A percentile compares a stretch with the other conserved stretches of the same genome.
Conservation (phyloP, 2,113 vertebrate genomes). For the Falco punctatus region DNA sequence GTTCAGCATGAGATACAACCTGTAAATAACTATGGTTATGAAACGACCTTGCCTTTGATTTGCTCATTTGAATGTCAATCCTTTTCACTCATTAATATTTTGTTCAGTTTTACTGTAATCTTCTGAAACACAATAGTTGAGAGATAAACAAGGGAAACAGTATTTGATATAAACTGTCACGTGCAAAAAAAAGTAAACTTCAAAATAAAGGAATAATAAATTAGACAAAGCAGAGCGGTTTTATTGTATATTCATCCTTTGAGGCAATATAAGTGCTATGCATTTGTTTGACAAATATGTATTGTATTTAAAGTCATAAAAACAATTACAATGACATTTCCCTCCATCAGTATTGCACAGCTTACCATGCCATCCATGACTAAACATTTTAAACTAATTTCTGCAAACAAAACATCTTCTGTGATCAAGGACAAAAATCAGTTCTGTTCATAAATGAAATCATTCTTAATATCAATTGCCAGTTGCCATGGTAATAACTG, state of each 20-base stretch:
- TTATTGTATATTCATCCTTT: neutral
- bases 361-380: neutral
- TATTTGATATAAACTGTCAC: neutral
- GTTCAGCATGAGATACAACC: neutral
- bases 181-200: neutral
- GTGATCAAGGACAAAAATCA: constrained; percentile 28
- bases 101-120: constrained; percentile 6
- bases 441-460: constrained; percentile 41
- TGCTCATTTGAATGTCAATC: neutral
- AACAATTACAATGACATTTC: constrained; percentile 40
- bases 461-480: constrained; percentile 40
- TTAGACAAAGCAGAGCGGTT: neutral
- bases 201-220: neutral
- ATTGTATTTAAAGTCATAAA: constrained; percentile 35
- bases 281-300: constrained; percentile 17
- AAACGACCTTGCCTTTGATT: constrained; percentile 1
- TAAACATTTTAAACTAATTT: constrained; percentile 43
- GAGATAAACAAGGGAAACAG: neutral
- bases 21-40: neutral
- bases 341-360: neutral
- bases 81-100: neutral
- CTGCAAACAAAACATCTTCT: neutral
- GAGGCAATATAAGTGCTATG: neutral
- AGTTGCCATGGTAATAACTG: constrained; percentile 42
- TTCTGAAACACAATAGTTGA: neutral